Base-by-base conservation (phyloP, 2,113 vertebrate species). In the Labrus mixtus region DNA sequence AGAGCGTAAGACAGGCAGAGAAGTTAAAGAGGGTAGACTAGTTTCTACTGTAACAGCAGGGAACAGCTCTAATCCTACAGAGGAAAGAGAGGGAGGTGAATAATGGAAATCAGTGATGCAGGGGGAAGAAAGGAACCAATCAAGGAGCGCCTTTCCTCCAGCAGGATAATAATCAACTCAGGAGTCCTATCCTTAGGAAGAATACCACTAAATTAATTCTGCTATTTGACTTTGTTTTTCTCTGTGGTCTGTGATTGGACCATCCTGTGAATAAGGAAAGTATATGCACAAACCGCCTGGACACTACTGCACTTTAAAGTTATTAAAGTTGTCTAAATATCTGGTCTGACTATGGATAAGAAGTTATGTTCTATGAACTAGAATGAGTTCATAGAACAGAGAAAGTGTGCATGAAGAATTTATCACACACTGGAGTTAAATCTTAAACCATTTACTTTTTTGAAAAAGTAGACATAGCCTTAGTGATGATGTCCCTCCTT, bases 71-170 rank as follows among this genome's bases (percentile, higher is more conserved):
- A 81, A 61, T 10, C 82, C 81, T 75, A 88, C 62, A 46, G 1
- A 64, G 89, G 82, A 80, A 73, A 75, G 70, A 87, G 61, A 81
- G 48, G 37, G 68, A 79, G 64, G 66, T 65, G 59, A 89, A 74
- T 37, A 89, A 37, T 77, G 82, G 86, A 79, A 65, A 73, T 74
- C 68, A 73, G 76, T 62, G 39, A 64, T 64, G 53, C 43, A 70
- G 67, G 50, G 15, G 78, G 64, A 43, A 73, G 51, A 72, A 54
- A 83, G 65, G 65, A 82, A 43, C 29, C 45, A 45, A 51, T 70
- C 19, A 36, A 36, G 45, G 56, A 61, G n/a, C 37, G 56, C 22
- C 53, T 71, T 77, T 62, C 12, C 25, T 61, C 70, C 74, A 65
- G 50, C 43, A 63, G 8, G 66, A 62, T 51, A 23, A 64, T 2